Evolutionary conservation across 2,797 vertebrate species (phyloP).

Genomic region (Margarornis squamiger): DNA sequence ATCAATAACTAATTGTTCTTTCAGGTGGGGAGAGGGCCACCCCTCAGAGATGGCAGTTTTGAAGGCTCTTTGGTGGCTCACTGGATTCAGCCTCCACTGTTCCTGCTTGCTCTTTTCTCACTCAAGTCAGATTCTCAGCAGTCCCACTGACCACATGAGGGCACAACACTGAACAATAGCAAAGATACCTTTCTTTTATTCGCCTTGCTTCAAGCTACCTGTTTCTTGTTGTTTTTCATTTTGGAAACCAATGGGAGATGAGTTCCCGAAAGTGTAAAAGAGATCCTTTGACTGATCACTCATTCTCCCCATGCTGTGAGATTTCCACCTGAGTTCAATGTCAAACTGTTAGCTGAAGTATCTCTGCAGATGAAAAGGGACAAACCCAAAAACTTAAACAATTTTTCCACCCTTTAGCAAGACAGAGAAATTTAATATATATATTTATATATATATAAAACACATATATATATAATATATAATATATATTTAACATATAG

Average conservation of each 20-base stretch:
- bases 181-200: background rate
- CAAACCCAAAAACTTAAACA: background rate
- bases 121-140: background rate
- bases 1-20: background rate
- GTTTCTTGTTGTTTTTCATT: background rate
- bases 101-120: background rate
- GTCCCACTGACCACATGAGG: background rate
- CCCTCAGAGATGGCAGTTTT: background rate
- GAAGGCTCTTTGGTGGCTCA: background rate
- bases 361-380: background rate
- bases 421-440: background rate
- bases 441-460: background rate
- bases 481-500: background rate
- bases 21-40: background rate
- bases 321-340: background rate
- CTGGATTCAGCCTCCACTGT: background rate
- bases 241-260: background rate
- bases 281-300: background rate
- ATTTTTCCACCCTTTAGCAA: background rate
- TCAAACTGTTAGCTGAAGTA: background rate
- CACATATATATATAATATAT: no score
- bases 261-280: background rate
- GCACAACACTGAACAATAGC: background rate
- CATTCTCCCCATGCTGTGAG: background rate
- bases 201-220: background rate